Percentiles rank a stretch among this genome's conserved stretches.
Conservation (phyloP, 2,113 vertebrate species). For the Hiodon alosoides region DNA sequence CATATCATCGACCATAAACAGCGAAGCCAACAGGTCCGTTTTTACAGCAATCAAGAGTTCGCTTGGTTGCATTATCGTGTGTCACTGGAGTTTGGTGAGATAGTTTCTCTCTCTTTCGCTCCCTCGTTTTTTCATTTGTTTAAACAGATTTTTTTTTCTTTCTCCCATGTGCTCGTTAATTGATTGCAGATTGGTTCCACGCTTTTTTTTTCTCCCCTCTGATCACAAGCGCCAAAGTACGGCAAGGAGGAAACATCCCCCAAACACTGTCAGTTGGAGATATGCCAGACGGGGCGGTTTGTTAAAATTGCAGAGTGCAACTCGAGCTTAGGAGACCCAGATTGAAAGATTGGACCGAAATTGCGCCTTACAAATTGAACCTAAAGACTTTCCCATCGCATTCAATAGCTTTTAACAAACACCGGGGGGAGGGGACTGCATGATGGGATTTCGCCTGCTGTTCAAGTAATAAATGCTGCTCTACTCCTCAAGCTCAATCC, state of each 20-base stretch:
- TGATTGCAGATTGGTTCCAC: neutral
- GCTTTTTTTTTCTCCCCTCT: neutral
- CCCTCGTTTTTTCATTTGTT: too few relatives aligned
- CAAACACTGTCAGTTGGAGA: slow-evolving; percentile 29
- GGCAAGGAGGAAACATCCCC: slow-evolving; percentile 19
- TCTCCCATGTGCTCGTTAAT: slow-evolving; percentile 1
- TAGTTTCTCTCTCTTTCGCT: too few relatives aligned
- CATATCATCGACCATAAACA: too few relatives aligned
- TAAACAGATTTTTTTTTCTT: too few relatives aligned
- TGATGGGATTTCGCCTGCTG: neutral
- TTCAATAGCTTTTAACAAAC: neutral
- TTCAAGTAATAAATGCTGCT: too few relatives aligned
- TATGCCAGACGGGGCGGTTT: slow-evolving; percentile 16
- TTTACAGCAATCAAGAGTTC: too few relatives aligned
- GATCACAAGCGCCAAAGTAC: neutral
- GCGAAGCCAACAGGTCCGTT: too few relatives aligned
- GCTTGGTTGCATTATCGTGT: too few relatives aligned
- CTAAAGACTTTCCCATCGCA: slow-evolving; percentile 5
- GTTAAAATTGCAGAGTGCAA: slow-evolving; percentile 3
- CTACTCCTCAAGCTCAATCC: too few relatives aligned
- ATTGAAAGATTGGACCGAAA: slow-evolving; percentile 27
- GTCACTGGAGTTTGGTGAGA: too few relatives aligned
- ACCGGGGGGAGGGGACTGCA: neutral
- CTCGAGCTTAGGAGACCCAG: slow-evolving; percentile 12
- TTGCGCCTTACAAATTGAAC: slow-evolving; percentile 24